Conservation (phyloP, 23 tunicate genomes). For the Ciona savignyi region DNA sequence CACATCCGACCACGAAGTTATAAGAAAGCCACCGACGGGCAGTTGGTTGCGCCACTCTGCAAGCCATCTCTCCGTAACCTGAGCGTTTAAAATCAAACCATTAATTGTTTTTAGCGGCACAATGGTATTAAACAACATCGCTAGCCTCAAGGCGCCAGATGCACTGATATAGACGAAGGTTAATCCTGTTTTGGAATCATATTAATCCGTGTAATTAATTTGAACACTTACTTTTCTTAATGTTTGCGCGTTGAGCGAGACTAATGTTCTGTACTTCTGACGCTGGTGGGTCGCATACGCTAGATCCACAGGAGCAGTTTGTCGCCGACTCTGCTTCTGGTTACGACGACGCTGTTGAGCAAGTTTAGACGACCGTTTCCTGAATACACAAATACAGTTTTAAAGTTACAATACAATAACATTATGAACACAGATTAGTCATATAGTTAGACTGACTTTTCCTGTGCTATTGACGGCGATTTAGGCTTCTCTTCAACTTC, state of each 20-base stretch:
- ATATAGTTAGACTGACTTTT: slow-evolving; percentile 1
- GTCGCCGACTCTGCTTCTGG: slow-evolving; percentile 42
- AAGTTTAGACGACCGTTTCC: background rate
- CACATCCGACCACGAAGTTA: slow-evolving; percentile 94
- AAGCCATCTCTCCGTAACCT: slow-evolving; percentile 88
- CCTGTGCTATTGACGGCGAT: background rate
- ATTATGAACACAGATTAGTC: too few relatives aligned
- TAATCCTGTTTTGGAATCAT: background rate
- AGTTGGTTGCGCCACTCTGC: slow-evolving; percentile 86
- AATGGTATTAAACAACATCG: too few relatives aligned
- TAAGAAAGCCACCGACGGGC: slow-evolving; percentile 88
- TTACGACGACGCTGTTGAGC: slow-evolving; percentile 10
- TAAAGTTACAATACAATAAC: too few relatives aligned
- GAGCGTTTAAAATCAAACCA: background rate
- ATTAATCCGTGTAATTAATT: background rate
- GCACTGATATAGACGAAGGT: background rate
- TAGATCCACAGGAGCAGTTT: slow-evolving; percentile 52
- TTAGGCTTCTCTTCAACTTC: slow-evolving; percentile 16
- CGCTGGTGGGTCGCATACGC: slow-evolving; percentile 61
- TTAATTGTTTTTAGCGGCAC: background rate
- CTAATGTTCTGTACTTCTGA: slow-evolving; percentile 69
- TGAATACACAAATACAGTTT: too few relatives aligned
- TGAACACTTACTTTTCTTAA: slow-evolving; percentile 50
- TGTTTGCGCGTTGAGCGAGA: slow-evolving; percentile 82
- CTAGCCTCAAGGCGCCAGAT: background rate